Evolutionary conservation across 2,113 vertebrate genomes (phyloP).

Genomic region (Psittacus erithacus): DNA sequence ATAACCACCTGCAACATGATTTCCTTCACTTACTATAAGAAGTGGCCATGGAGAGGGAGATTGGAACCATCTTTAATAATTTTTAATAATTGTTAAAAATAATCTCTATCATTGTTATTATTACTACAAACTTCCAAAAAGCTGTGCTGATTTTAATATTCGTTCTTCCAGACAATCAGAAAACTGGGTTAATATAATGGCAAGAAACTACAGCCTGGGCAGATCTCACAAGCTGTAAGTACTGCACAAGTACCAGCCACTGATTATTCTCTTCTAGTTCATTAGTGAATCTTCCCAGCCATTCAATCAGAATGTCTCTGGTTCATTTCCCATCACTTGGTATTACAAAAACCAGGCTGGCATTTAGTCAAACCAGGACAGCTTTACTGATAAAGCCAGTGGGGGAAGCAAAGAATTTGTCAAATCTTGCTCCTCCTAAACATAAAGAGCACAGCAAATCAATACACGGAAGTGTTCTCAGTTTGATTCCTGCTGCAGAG

Average conservation of each 20-base stretch:
- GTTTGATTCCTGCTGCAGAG: constrained; percentile 15
- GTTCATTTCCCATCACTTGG: constrained; percentile 72
- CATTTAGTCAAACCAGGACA: constrained; percentile 59
- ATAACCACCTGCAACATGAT: not conserved
- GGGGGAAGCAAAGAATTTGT: constrained; percentile 78
- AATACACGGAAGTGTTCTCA: constrained; percentile 74
- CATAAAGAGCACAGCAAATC: constrained; percentile 70
- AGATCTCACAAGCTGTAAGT: not conserved
- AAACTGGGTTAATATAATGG: not conserved
- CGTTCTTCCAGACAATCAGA: not conserved
- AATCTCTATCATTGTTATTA: not conserved
- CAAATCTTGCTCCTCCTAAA: constrained; percentile 61
- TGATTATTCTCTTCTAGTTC: not conserved
- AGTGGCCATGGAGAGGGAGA: not conserved
- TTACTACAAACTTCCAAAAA: not conserved
- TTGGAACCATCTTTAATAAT: not conserved
- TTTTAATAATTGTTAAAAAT: not conserved
- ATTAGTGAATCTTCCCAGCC: constrained; percentile 5
- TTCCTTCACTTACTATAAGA: not conserved
- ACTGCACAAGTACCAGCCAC: not conserved
- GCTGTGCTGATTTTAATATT: not conserved
- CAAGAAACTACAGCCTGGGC: not conserved
- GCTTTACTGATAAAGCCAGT: constrained; percentile 75
- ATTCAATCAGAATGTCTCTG: constrained; percentile 45
- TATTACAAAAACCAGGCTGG: constrained; percentile 65